Evolutionary conservation across 2,888 invertebrate genomes (phyloP), one percentile per base, ranked within the genome.

Genomic region (Athripsodes cinereus): DNA sequence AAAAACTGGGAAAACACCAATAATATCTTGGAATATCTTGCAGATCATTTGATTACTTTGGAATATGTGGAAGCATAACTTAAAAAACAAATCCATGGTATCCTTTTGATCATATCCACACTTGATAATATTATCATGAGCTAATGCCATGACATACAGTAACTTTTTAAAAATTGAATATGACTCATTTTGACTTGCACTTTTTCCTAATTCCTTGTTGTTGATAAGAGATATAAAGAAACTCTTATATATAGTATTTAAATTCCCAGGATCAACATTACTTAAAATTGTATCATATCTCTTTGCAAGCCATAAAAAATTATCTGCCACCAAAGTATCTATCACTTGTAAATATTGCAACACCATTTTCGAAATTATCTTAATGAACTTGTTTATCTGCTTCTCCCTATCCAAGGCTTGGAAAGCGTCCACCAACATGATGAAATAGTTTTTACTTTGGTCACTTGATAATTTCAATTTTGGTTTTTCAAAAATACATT

Each of bases 371-470:
- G 34, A 35, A 1, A 18, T 48, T 26, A 53, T n/a, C 20, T 47
- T 48, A 34, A 51, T 31, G 2, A 26, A 2, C 13, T 58, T 10
- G 21, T 48, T n/a, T 40, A 5, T 11, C 22, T 19, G 11, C 20
- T 11, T 19, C n/a, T 47, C 52, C 16, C 22, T n/a, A 22, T 54
- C 48, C 16, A 59, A 46, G 13, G 34, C 22, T 51, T 21, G 55
- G n/a, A 61, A 22, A 21, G 31, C 34, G 40, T 63, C 61, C 13
- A 57, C 57, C 11, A 63, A 31, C 22, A 63, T 49, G 21, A 55
- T 57, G 55, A 58, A 61, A 40, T 61, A 61, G 5, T 57, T 49
- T 50, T 63, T 61, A 16, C 21, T 47, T 22, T 61, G 46, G 31
- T 58, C 58, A 10, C 49, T 13, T 13, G 18, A 31, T 34, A 61